A percentile compares a stretch with the other conserved stretches of the same genome.
phyloP scores from a whole-genome alignment of 1,140 invertebrate genomes.

The Drosophila willistoni region DNA sequence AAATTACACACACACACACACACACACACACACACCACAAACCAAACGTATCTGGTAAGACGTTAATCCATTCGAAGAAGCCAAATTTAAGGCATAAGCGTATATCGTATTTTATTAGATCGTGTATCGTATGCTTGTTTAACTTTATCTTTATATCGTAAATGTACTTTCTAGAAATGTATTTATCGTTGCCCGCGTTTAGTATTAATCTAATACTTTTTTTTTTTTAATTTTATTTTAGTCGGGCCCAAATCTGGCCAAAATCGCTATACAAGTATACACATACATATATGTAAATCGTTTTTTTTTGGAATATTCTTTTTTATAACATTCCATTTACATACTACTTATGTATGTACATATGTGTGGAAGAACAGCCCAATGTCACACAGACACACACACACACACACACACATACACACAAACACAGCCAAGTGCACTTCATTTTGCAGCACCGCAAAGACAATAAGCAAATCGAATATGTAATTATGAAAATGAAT shows the following conservation, averaged over 20 bases:
- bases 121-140: slow-evolving; percentile 4
- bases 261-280: not conserved
- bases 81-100: slow-evolving; percentile 1
- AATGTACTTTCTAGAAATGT: slow-evolving; percentile 43
- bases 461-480: slow-evolving; percentile 42
- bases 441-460: slow-evolving; percentile 30
- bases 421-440: slow-evolving; percentile 15
- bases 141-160: slow-evolving; percentile 25
- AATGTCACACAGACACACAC: slow-evolving; percentile 2
- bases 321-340: slow-evolving; percentile 43
- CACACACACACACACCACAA: too few relatives aligned
- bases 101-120: slow-evolving; percentile 11
- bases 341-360: slow-evolving; percentile 30
- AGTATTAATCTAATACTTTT: slow-evolving; percentile 53
- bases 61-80: slow-evolving; percentile 25
- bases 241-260: not conserved
- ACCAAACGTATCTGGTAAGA: not conserved
- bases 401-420: too few relatives aligned
- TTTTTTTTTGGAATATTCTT: not conserved
- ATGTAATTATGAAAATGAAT: slow-evolving; percentile 24
- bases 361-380: slow-evolving; percentile 38
- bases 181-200: slow-evolving; percentile 57
- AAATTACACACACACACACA: too few relatives aligned
- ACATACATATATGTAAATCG: not conserved
- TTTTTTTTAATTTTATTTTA: slow-evolving; percentile 2